phyloP scores from a whole-genome alignment of 2,797 vertebrate genomes.

The Paramormyrops hopkinsi region DNA sequence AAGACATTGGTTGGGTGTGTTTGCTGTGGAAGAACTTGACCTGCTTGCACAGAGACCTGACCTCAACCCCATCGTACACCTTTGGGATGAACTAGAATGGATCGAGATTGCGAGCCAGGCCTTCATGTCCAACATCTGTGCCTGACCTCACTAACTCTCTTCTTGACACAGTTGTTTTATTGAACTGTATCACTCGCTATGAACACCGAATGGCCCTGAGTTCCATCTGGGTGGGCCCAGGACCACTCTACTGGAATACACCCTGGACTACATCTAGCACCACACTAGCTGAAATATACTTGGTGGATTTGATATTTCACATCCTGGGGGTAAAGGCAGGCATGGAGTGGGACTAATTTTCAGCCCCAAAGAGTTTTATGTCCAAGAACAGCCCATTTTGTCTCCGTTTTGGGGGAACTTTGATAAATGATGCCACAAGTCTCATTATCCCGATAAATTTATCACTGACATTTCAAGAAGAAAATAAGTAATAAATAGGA shows the following conservation, averaged over 20 bases:
- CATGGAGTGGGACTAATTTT: neutral
- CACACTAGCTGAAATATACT: neutral
- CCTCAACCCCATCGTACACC: neutral
- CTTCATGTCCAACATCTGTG: no score
- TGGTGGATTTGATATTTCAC: neutral
- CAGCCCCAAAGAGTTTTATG: neutral
- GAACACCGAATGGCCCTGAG: no score
- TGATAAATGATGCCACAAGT: no score
- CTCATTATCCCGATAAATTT: neutral
- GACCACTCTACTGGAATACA: neutral
- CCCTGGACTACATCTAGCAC: neutral
- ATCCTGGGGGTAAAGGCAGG: neutral
- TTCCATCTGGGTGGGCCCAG: no score
- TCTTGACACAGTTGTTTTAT: no score
- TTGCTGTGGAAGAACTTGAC: neutral
- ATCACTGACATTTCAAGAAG: no score
- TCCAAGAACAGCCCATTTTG: neutral
- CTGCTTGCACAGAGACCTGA: neutral
- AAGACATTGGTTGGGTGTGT: neutral
- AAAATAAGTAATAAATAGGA: neutral
- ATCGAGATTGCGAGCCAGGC: no score
- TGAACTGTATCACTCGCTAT: no score
- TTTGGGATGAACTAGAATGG: neutral
- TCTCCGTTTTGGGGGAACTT: neutral
- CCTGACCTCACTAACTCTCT: no score